Evolutionary conservation across 2,888 invertebrate species (phyloP).

Genomic region (Dasypogon diadema): DNA sequence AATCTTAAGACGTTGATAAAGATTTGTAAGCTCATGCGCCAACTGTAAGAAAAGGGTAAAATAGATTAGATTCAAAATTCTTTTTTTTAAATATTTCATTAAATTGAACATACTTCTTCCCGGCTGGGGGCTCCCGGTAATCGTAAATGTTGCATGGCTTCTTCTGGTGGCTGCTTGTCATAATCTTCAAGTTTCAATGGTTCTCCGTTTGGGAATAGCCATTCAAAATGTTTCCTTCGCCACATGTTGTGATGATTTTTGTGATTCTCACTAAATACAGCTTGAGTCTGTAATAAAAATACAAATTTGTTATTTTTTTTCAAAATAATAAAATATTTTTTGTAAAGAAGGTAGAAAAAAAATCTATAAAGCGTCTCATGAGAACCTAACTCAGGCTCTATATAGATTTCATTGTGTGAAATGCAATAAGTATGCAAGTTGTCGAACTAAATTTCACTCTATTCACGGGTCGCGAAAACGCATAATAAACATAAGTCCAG

Average conservation of each 20-base stretch:
- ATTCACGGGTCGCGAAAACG: too few species aligned
- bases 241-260: constrained; percentile 39
- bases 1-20: constrained; percentile 32
- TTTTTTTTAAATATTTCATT: neutral
- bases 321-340: too few species aligned
- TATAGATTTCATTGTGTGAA: too few species aligned
- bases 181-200: constrained; percentile 43
- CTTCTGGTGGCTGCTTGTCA: constrained; percentile 37
- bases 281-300: constrained; percentile 43
- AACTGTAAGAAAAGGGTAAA: constrained; percentile 23
- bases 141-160: neutral
- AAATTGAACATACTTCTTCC: constrained; percentile 30
- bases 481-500: neutral
- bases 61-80: neutral
- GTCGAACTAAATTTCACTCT: too few species aligned
- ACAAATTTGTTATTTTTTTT: neutral
- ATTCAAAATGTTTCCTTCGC: constrained; percentile 14
- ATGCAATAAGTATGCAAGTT: too few species aligned
- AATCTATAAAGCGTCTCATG: too few species aligned
- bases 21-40: constrained; percentile 26
- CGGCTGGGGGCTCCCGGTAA: constrained; percentile 2
- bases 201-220: constrained; percentile 45
- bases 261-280: constrained; percentile 37
- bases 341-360: too few species aligned
- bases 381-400: too few species aligned